These are phyloP conservation scores for Stenchaetothrips biformis DNA, from an alignment of 2,888 invertebrate species.

Conservation along the genomic window DNA sequence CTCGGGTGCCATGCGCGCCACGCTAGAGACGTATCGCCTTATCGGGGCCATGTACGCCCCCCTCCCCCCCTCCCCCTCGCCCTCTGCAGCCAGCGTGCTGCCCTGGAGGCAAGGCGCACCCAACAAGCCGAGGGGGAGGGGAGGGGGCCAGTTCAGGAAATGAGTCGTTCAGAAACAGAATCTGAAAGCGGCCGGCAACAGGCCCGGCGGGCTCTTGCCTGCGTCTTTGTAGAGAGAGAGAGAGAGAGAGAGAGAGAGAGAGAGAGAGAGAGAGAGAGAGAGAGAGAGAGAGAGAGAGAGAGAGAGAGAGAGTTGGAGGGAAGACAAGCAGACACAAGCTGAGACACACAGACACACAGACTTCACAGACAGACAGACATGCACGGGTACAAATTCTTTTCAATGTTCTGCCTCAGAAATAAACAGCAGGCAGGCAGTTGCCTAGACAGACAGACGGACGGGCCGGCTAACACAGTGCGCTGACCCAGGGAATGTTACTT, in stretches of 20 bases:
- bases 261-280: neutral
- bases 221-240: constrained; percentile 12
- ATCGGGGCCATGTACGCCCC: neutral
- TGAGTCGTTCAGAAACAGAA: constrained; percentile 31
- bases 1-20: too few species aligned
- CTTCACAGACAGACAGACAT: too few species aligned
- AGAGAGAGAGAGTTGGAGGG: neutral
- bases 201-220: constrained; percentile 29
- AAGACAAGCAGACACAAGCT: neutral
- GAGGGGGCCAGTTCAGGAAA: constrained; percentile 16
- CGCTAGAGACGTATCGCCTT: too few species aligned
- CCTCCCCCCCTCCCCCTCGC: neutral
- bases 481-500: too few species aligned
- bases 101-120: neutral
- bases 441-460: too few species aligned
- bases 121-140: neutral
- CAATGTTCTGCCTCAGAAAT: too few species aligned
- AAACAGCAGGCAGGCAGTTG: too few species aligned
- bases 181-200: constrained; percentile 31
- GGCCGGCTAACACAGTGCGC: too few species aligned
- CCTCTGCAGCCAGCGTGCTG: neutral
- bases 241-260: constrained; percentile 1
- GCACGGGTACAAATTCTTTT: too few species aligned
- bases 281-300: neutral
- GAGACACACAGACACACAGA: too few species aligned